Percentiles rank a stretch among this genome's conserved stretches.
phyloP scores from a whole-genome alignment of 2,888 invertebrate genomes.

The Ornithoptera alexandrae region DNA sequence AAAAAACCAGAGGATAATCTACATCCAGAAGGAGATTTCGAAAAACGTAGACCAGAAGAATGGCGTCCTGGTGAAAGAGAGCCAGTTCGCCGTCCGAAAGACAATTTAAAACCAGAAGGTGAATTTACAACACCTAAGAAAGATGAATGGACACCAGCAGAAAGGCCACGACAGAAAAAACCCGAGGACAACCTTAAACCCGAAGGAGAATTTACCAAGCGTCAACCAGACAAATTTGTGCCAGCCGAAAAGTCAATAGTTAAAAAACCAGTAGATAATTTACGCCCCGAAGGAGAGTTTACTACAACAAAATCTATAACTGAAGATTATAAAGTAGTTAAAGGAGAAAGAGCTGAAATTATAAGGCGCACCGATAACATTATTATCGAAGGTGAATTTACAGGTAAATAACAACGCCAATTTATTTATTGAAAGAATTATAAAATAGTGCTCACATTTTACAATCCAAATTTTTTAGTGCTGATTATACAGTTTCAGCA shows the following conservation, averaged over 20 bases:
- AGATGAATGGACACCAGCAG: slow-evolving; percentile 70
- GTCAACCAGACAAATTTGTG: slow-evolving; percentile 71
- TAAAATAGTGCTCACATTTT: slow-evolving; percentile 36
- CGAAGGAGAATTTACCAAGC: slow-evolving; percentile 79
- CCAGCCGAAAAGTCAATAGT: slow-evolving; percentile 54
- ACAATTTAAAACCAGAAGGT: slow-evolving; percentile 77
- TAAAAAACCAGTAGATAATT: slow-evolving; percentile 64
- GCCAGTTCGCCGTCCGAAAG: slow-evolving; percentile 65
- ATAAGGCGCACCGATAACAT: slow-evolving; percentile 83
- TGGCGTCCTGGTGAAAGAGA: slow-evolving; percentile 65
- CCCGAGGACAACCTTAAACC: slow-evolving; percentile 80
- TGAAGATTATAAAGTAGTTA: slow-evolving; percentile 81
- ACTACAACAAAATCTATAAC: slow-evolving; percentile 73
- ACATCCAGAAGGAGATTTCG: slow-evolving; percentile 77
- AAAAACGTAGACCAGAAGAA: slow-evolving; percentile 55
- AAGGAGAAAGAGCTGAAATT: slow-evolving; percentile 83
- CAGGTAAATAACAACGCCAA: slow-evolving; percentile 65
- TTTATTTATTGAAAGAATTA: slow-evolving; percentile 1
- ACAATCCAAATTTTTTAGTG: too few species aligned
- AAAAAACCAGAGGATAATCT: slow-evolving; percentile 77
- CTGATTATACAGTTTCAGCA: too few species aligned
- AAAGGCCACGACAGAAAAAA: slow-evolving; percentile 73
- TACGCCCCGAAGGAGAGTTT: slow-evolving; percentile 79
- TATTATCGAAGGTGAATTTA: slow-evolving; percentile 83
- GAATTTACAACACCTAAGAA: slow-evolving; percentile 60